Base-by-base conservation (phyloP, 2,113 vertebrate genomes). In the Typhlomys cinereus region DNA sequence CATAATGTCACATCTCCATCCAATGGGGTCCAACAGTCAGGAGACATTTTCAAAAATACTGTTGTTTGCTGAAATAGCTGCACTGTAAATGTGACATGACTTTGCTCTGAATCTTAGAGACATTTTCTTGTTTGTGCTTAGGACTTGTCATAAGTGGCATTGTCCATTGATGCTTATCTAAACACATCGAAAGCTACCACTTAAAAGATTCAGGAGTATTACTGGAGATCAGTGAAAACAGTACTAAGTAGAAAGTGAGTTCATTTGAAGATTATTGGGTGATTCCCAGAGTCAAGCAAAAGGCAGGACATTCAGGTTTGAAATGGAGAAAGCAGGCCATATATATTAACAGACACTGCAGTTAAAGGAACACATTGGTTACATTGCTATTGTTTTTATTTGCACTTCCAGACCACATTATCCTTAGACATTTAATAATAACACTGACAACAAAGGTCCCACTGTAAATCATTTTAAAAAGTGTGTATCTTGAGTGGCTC, bases 201-300 rank as follows among this genome's bases (percentile, higher is more conserved):
- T 81, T 78, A 12, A 18, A 31, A 84, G 46, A 25, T 83, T 64
- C 54, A 34, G 1, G 36, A 17, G 64, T 31, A 59, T 80, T 61
- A 41, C 39, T 18, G 7, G 18, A 91, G 54, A 44, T 31, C 76
- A 78, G 57, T 54, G 64, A 89, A 93, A 69, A 2, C n/a, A 75
- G 31, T 59, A 86, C n/a, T 92, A 75, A 76, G 23, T 25, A 83
- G 44, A 69, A 89, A 86, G 66, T 61, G 34, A 89, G 87, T 85
- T 36, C 6, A 36, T 66, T 74, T 88, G 76, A 94, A 86, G 70
- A n/a, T 31, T 64, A 44, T 7, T 86, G 8, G 23, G 8, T 87
- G 23, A 83, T 15, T 64, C 34, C 21, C 23, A 84, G 85, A 83
- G 84, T 84, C 25, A 79, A 87, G 31, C 18, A 66, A 5, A 87